phyloP scores from a whole-genome alignment of 2,113 vertebrate genomes.

The Neogale vison region DNA sequence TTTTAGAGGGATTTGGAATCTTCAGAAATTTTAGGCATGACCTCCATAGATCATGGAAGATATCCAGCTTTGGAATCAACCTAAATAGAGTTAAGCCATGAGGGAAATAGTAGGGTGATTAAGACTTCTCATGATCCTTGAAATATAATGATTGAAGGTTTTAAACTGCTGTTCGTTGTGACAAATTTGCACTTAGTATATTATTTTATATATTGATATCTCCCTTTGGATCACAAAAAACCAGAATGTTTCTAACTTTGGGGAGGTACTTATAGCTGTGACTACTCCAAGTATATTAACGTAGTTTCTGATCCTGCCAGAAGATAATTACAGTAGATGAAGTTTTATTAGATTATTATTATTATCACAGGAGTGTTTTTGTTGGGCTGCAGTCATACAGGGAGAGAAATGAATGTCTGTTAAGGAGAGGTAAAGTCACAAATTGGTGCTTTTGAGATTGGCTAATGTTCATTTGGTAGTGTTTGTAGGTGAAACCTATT shows the following conservation, averaged over 20 bases:
- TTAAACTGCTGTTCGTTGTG: not conserved
- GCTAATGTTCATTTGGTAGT: not conserved
- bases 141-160: not conserved
- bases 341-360: not conserved
- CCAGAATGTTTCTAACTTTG: not conserved
- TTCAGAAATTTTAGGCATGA: not conserved
- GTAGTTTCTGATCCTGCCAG: not conserved
- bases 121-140: not conserved
- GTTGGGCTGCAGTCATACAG: not conserved
- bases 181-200: not conserved
- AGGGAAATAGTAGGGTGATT: not conserved
- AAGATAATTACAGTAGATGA: not conserved
- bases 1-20: not conserved
- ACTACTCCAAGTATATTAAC: not conserved
- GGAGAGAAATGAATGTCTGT: not conserved
- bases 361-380: not conserved
- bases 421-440: not conserved
- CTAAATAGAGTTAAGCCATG: not conserved
- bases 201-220: not conserved
- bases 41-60: not conserved
- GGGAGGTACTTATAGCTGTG: not conserved
- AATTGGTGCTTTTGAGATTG: not conserved
- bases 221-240: not conserved
- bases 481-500: not conserved
- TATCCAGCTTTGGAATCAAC: not conserved